Conservation (phyloP, 2,113 vertebrate species). For the Sylvilagus bachmani region DNA sequence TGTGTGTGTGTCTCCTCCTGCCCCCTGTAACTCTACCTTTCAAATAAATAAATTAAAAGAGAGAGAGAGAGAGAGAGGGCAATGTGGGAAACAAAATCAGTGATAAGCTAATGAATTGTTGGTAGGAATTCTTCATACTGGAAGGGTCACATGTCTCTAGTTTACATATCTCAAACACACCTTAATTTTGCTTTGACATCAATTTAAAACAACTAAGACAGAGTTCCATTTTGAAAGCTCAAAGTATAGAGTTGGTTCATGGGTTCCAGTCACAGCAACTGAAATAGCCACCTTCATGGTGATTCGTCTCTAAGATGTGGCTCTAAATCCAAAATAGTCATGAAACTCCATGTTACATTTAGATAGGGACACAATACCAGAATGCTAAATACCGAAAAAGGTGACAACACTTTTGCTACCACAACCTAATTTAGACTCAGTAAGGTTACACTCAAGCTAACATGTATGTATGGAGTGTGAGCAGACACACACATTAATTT, state of each 20-base stretch:
- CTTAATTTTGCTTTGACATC: constrained; percentile 38
- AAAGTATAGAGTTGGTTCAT: constrained; percentile 20
- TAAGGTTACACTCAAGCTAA: not conserved
- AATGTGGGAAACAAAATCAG: not conserved
- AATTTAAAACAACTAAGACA: constrained; percentile 40
- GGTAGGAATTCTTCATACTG: not conserved
- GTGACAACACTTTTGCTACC: not conserved
- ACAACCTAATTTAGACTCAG: not conserved
- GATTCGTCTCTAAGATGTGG: not conserved
- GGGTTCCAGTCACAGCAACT: not conserved
- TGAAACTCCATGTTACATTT: not conserved
- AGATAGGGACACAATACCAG: not conserved
- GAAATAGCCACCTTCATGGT: not conserved
- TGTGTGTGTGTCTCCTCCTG: no score
- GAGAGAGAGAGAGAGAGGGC: no score
- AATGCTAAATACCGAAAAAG: constrained; percentile 14
- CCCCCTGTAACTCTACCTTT: no score
- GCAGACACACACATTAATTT: not conserved
- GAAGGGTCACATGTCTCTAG: not conserved
- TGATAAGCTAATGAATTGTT: not conserved
- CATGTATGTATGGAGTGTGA: not conserved
- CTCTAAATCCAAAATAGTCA: not conserved
- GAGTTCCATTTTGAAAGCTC: constrained; percentile 54
- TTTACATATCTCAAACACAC: not conserved
- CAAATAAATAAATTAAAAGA: no score